A percentile compares a stretch with the other conserved stretches of the same genome.
phyloP scores from a whole-genome alignment of 2,888 invertebrate genomes.

The Polymixis lichenea region DNA sequence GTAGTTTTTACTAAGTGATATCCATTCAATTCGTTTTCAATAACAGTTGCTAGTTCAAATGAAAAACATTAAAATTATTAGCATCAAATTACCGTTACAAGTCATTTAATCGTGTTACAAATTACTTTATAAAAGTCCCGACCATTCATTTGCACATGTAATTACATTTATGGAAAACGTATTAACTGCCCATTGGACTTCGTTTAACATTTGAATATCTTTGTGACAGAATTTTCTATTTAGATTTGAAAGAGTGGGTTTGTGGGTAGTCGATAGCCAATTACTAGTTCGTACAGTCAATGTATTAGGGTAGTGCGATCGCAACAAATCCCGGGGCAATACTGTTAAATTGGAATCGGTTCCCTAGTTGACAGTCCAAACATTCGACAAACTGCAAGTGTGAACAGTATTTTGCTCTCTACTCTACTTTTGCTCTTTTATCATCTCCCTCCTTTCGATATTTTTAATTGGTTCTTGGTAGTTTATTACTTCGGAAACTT shows the following conservation, averaged over 20 bases:
- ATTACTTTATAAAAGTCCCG: constrained; percentile 11
- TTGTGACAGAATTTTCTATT: constrained; percentile 6
- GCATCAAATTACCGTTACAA: constrained; percentile 12
- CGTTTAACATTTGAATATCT: neutral
- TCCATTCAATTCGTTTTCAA: neutral
- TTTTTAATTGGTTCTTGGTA: constrained; percentile 47
- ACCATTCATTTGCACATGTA: constrained; percentile 8
- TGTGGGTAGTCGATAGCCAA: constrained; percentile 32
- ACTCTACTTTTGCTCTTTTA: constrained; percentile 31
- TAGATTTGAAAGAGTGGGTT: constrained; percentile 33
- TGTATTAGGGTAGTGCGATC: constrained; percentile 31
- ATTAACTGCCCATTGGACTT: neutral
- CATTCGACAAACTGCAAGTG: constrained; percentile 44
- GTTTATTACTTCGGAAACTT: constrained; percentile 36
- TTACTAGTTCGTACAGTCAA: constrained; percentile 44
- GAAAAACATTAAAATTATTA: neutral
- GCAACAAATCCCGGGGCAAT: constrained; percentile 48
- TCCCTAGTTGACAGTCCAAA: constrained; percentile 60
- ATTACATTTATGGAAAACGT: constrained; percentile 28
- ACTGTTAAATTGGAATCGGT: constrained; percentile 59
- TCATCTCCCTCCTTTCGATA: constrained; percentile 14
- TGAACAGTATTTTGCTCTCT: constrained; percentile 25
- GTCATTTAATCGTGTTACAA: constrained; percentile 4
- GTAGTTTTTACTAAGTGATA: neutral
- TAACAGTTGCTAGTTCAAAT: neutral